A percentile compares a stretch with the other conserved stretches of the same genome.
Evolutionary conservation across 2,113 vertebrate species (phyloP).

Genomic region (Nansenia antarctica): DNA sequence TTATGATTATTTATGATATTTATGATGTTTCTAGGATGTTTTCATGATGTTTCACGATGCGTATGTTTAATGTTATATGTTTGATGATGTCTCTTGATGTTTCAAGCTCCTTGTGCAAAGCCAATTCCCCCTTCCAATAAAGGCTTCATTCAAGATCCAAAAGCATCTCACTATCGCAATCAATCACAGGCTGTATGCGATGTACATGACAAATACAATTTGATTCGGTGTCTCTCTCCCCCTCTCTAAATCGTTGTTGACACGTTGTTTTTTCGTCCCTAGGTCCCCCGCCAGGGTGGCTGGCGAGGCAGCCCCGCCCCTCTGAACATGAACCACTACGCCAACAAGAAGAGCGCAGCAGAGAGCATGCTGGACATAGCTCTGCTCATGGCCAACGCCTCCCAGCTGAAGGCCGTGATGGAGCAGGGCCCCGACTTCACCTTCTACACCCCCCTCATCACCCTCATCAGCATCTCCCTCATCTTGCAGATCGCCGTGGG

Average conservation of each 20-base stretch:
- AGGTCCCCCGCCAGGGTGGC: constrained; percentile 36
- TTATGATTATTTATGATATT: too few relatives aligned
- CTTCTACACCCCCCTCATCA: constrained; percentile 79
- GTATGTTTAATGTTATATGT: too few relatives aligned
- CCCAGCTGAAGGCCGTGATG: constrained; percentile 87
- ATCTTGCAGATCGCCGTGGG: constrained; percentile 84
- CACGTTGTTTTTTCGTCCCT: constrained; percentile 18
- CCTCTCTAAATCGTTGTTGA: background rate
- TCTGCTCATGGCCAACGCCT: constrained; percentile 90
- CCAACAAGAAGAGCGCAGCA: constrained; percentile 89
- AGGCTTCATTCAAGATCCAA: too few relatives aligned
- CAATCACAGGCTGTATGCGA: too few relatives aligned
- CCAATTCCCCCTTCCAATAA: too few relatives aligned
- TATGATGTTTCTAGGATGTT: too few relatives aligned
- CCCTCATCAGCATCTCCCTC: constrained; percentile 86
- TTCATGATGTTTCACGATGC: too few relatives aligned
- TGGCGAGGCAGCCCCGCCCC: constrained; percentile 49
- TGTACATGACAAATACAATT: too few relatives aligned
- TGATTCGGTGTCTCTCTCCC: too few relatives aligned
- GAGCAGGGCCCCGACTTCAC: constrained; percentile 80
- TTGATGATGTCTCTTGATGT: too few relatives aligned
- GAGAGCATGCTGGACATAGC: constrained; percentile 93
- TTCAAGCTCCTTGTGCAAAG: too few relatives aligned
- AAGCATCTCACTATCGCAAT: too few relatives aligned
- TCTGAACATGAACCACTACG: constrained; percentile 88